Percentiles rank a stretch among this genome's conserved stretches.
Conservation (phyloP, 2,113 vertebrate species). For the Pandion haliaetus region DNA sequence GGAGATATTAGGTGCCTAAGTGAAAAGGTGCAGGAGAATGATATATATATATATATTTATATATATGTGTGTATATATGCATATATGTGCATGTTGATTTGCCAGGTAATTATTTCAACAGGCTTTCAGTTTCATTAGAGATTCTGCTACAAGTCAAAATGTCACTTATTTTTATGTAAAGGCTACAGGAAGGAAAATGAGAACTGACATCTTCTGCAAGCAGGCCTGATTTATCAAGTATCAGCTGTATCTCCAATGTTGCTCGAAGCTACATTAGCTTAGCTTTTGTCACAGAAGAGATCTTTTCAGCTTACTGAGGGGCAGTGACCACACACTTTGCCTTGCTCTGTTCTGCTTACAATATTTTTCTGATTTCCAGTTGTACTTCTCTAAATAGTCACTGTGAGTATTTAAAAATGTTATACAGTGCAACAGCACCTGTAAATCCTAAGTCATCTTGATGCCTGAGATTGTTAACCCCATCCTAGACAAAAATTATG, state of each 20-base stretch:
- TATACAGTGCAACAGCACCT: background rate
- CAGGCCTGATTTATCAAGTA: background rate
- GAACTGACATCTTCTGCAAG: conserved; percentile 3
- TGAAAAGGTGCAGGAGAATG: background rate
- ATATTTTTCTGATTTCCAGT: background rate
- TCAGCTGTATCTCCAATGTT: background rate
- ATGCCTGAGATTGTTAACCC: background rate
- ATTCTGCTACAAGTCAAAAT: conserved; percentile 14
- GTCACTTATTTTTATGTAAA: conserved; percentile 38
- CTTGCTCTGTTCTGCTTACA: background rate
- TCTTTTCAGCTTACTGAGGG: background rate
- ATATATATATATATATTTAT: background rate
- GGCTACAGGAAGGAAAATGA: conserved; percentile 13
- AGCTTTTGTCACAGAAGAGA: background rate
- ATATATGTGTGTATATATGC: background rate
- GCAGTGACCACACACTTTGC: background rate
- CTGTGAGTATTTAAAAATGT: background rate
- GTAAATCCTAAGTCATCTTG: background rate
- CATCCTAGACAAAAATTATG: background rate
- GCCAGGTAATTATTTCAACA: conserved; percentile 20
- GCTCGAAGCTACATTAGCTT: background rate
- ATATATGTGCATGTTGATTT: background rate
- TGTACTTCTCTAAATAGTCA: background rate
- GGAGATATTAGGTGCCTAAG: background rate
- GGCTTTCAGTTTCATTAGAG: conserved; percentile 26